Evolutionary conservation across 2,113 vertebrate species (phyloP).

Genomic region (Xiphias gladius): DNA sequence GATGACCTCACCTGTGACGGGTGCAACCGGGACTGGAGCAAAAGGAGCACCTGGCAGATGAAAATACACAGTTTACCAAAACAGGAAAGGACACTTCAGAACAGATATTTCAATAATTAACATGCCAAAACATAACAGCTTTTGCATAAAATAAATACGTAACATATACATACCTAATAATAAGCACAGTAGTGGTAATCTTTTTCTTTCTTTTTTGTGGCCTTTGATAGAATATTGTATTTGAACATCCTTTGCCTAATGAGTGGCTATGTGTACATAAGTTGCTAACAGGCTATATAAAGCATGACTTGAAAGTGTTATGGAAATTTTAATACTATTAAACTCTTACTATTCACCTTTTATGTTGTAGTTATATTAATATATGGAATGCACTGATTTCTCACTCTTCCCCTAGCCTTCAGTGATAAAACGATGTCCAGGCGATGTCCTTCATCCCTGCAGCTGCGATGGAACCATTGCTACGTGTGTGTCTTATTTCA

Average conservation of each 20-base stretch:
- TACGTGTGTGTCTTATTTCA: no score
- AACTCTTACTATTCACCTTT: no score
- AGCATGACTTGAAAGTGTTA: background rate
- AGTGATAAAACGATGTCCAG: no score
- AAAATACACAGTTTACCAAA: slow-evolving; percentile 15
- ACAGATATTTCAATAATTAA: background rate
- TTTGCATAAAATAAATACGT: background rate
- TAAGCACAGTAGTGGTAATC: background rate
- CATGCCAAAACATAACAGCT: background rate
- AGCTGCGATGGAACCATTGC: no score
- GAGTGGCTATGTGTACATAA: background rate
- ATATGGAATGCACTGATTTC: no score
- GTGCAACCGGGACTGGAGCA: background rate
- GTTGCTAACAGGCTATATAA: background rate
- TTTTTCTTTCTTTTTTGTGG: no score
- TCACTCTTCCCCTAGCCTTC: no score
- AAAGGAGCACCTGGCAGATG: slow-evolving; percentile 20
- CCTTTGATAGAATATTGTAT: background rate
- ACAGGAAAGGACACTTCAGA: background rate
- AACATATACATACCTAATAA: background rate
- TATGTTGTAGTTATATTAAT: no score
- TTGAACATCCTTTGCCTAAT: background rate
- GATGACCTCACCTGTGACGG: slow-evolving; percentile 52
- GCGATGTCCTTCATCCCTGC: no score
- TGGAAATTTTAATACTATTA: no score